Percentiles rank a stretch among this genome's conserved stretches.
Evolutionary conservation across 2,888 invertebrate genomes (phyloP).

Genomic region (Nymphalis c-album): DNA sequence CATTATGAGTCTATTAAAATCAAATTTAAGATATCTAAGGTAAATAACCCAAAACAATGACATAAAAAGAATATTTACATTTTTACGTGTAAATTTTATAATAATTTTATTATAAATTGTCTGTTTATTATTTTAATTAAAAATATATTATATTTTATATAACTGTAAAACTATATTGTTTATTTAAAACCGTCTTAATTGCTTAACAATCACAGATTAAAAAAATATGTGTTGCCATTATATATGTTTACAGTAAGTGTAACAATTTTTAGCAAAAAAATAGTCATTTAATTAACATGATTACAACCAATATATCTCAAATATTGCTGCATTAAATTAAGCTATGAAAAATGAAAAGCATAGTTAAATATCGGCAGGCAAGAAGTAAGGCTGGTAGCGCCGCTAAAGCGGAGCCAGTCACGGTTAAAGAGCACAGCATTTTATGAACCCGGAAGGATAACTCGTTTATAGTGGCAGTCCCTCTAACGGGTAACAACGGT

Average conservation of each 20-base stretch:
- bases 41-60: constrained; percentile 4
- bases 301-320: too few species aligned
- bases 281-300: too few species aligned
- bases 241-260: too few species aligned
- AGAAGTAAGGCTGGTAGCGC: neutral
- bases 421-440: constrained; percentile 33
- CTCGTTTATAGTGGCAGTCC: constrained; percentile 44
- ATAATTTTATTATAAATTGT: too few species aligned
- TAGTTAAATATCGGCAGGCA: neutral
- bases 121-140: too few species aligned
- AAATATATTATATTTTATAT: too few species aligned
- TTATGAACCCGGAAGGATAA: constrained; percentile 48
- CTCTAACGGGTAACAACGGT: constrained; percentile 54
- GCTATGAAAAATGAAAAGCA: neutral
- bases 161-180: too few species aligned
- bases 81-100: neutral
- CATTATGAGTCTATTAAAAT: neutral
- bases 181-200: too few species aligned
- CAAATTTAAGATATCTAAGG: neutral
- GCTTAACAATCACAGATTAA: too few species aligned
- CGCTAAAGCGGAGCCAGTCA: constrained; percentile 34
- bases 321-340: neutral
- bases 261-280: too few species aligned
- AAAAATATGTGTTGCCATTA: too few species aligned
- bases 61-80: neutral